Evolutionary conservation across 2,113 vertebrate genomes (phyloP).

Genomic region (Semnopithecus entellus): DNA sequence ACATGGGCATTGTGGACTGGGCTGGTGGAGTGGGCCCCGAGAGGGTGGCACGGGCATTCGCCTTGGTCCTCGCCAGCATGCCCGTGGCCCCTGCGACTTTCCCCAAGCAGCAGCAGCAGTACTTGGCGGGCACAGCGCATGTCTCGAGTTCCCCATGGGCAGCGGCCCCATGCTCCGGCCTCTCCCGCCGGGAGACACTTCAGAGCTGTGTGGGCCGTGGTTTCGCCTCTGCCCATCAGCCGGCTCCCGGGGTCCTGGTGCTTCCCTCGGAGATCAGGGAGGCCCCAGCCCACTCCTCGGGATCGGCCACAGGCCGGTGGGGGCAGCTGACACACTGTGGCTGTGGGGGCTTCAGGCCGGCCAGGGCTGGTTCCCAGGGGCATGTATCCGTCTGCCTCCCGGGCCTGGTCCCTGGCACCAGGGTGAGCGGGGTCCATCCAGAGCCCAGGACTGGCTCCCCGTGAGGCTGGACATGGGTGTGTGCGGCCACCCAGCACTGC

Average conservation of each 20-base stretch:
- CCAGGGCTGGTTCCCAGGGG: background rate
- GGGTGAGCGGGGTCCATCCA: no score
- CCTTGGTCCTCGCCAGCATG: no score
- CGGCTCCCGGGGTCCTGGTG: background rate
- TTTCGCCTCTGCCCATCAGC: background rate
- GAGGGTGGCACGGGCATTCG: no score
- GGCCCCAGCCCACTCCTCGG: background rate
- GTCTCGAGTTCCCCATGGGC: no score
- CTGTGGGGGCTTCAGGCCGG: background rate
- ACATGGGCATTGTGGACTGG: no score
- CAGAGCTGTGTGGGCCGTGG: rapidly evolving
- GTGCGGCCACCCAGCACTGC: rapidly evolving
- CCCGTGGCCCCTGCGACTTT: no score
- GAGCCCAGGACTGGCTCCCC: background rate
- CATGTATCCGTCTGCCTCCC: background rate
- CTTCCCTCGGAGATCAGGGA: background rate
- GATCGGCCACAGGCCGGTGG: background rate
- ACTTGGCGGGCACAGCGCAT: rapidly evolving
- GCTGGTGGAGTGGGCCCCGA: no score
- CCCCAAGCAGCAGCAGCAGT: no score
- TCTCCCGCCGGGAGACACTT: background rate
- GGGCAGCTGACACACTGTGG: background rate
- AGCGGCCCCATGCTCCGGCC: background rate
- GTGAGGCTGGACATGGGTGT: background rate
- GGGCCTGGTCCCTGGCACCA: background rate